Conservation (phyloP, 1,140 invertebrate species). For the Drosophila prosaltans region DNA sequence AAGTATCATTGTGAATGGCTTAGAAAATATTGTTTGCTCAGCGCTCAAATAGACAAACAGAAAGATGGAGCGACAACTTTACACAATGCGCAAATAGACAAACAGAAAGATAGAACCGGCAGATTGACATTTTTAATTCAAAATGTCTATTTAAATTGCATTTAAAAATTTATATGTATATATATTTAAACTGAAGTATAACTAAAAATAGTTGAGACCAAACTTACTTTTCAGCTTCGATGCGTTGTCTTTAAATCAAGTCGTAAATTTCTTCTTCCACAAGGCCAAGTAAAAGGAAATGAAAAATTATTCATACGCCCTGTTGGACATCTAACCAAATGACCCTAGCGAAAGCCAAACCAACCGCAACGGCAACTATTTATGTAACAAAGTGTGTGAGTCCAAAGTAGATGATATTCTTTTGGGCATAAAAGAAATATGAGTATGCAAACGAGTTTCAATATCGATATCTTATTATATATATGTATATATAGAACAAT, state of each 20-base stretch:
- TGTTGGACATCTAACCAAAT: slow-evolving; percentile 26
- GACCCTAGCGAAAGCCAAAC: slow-evolving; percentile 9
- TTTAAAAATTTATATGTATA: not conserved
- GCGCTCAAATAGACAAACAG: slow-evolving; percentile 4
- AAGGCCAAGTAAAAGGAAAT: slow-evolving; percentile 22
- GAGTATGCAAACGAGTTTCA: slow-evolving; percentile 1
- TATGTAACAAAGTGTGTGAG: slow-evolving; percentile 29
- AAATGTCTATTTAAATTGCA: not conserved
- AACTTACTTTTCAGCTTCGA: slow-evolving; percentile 33
- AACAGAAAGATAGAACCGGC: not conserved
- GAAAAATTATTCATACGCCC: slow-evolving; percentile 61
- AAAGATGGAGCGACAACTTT: slow-evolving; percentile 13
- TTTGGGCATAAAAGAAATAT: not conserved
- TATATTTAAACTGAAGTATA: not conserved
- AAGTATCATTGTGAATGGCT: slow-evolving; percentile 7
- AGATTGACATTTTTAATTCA: slow-evolving; percentile 4
- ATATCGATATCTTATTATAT: not conserved
- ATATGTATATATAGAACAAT: not conserved
- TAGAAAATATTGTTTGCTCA: slow-evolving; percentile 5
- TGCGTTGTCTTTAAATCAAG: slow-evolving; percentile 27
- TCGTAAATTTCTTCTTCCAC: slow-evolving; percentile 26
- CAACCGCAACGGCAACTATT: slow-evolving; percentile 60
- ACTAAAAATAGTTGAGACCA: not conserved
- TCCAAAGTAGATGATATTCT: not conserved
- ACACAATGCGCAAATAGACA: too few relatives aligned